Evolutionary conservation across 1,140 invertebrate genomes (phyloP).

Genomic region (Drosophila ambigua): DNA sequence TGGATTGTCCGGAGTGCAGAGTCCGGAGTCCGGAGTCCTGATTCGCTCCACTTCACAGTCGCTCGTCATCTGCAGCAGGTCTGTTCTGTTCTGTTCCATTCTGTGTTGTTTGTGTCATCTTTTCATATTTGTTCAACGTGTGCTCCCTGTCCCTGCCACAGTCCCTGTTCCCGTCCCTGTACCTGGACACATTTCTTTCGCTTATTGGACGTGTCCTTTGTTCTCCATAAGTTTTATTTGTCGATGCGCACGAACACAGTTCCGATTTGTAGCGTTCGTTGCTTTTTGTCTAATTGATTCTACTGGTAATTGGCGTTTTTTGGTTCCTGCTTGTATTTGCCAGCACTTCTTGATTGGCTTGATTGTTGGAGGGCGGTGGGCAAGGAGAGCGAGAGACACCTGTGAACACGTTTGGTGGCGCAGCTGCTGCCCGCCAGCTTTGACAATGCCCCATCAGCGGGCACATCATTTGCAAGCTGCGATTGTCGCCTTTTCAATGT

Average conservation of each 20-base stretch:
- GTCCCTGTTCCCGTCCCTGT: no score
- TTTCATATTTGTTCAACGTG: conserved; percentile 50
- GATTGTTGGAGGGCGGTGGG: background rate
- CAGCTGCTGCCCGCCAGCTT: background rate
- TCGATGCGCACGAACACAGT: background rate
- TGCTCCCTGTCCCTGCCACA: background rate
- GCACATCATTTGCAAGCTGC: conserved; percentile 8
- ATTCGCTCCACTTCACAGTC: no score
- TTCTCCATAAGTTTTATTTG: conserved; percentile 31
- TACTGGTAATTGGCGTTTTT: conserved; percentile 21
- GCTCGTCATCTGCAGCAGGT: conserved; percentile 11
- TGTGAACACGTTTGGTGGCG: background rate
- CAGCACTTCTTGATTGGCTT: conserved; percentile 27
- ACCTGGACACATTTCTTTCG: conserved; percentile 8
- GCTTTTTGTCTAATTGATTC: conserved; percentile 60
- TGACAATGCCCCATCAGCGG: conserved; percentile 21
- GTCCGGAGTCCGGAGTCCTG: background rate
- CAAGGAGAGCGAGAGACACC: background rate
- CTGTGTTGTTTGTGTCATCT: conserved; percentile 31
- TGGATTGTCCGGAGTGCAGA: background rate
- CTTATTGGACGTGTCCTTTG: conserved; percentile 50
- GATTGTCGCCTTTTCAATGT: conserved; percentile 13
- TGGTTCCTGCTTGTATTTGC: conserved; percentile 14
- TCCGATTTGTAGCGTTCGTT: conserved; percentile 9
- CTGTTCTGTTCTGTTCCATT: background rate